phyloP scores from a whole-genome alignment of 2,113 vertebrate genomes.

The Brachyhypopomus gauderio region DNA sequence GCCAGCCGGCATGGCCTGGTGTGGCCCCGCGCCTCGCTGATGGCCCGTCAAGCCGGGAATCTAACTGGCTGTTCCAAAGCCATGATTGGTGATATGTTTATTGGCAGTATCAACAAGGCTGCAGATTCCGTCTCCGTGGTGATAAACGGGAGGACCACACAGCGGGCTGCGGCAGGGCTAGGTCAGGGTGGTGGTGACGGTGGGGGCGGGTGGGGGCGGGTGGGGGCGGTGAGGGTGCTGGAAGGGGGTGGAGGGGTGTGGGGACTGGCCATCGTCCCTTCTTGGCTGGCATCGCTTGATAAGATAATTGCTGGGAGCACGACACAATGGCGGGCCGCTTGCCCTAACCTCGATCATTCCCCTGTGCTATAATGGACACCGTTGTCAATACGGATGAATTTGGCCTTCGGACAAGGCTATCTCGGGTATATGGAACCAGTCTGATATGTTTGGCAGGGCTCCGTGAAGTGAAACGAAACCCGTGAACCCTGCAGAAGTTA shows the following conservation, averaged over 20 bases:
- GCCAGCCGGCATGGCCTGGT: conserved; percentile 60
- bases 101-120: conserved; percentile 71
- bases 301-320: conserved; percentile 59
- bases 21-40: conserved; percentile 56
- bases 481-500: conserved; percentile 53
- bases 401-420: conserved; percentile 50
- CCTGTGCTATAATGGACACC: conserved; percentile 34
- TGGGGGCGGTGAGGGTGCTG: no score
- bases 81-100: conserved; percentile 72
- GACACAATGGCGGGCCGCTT: conserved; percentile 6
- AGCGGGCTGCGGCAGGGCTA: conserved; percentile 34
- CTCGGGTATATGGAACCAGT: conserved; percentile 42
- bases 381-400: conserved; percentile 53
- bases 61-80: conserved; percentile 55
- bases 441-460: conserved; percentile 55
- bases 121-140: conserved; percentile 65
- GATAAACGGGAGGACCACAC: conserved; percentile 65
- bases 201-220: conserved; percentile 47
- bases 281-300: conserved; percentile 65
- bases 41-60: conserved; percentile 64
- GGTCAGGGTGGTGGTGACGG: conserved; percentile 37
- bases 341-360: conserved; percentile 38
- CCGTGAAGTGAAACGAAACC: conserved; percentile 54
- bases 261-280: conserved; percentile 40
- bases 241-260: conserved; percentile 27